Conservation (phyloP, 1,140 invertebrate genomes). For the Drosophila lacteicornis region DNA sequence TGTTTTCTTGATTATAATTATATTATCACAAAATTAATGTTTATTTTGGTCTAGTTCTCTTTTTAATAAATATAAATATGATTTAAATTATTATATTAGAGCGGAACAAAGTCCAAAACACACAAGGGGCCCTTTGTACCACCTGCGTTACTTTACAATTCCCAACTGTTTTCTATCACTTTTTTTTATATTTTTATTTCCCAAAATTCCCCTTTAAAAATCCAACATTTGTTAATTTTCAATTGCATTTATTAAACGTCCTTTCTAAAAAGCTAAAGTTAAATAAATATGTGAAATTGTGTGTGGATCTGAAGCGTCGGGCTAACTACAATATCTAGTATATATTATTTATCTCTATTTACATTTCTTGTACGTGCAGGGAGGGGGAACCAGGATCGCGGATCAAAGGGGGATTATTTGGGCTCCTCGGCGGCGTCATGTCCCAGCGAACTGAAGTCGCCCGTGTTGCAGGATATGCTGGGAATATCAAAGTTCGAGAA, state of each 20-base stretch:
- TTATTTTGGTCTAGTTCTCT: too few relatives aligned
- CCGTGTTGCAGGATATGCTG: slow-evolving; percentile 90
- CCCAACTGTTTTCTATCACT: too few relatives aligned
- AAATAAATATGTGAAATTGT: slow-evolving; percentile 61
- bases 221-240: slow-evolving; percentile 9
- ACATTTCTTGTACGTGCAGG: slow-evolving; percentile 37
- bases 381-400: too few relatives aligned
- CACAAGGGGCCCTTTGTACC: too few relatives aligned
- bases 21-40: too few relatives aligned
- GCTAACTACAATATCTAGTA: slow-evolving; percentile 33
- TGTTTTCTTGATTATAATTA: too few relatives aligned
- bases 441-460: slow-evolving; percentile 85
- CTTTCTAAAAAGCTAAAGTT: slow-evolving; percentile 35
- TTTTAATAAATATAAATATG: too few relatives aligned
- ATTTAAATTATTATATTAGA: too few relatives aligned
- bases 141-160: too few relatives aligned
- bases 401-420: slow-evolving; percentile 32
- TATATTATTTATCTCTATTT: slow-evolving; percentile 50
- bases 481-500: slow-evolving; percentile 89
- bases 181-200: too few relatives aligned
- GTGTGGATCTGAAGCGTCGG: slow-evolving; percentile 24
- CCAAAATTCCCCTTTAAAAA: not conserved
- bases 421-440: slow-evolving; percentile 23
- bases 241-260: slow-evolving; percentile 44
- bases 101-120: too few relatives aligned